phyloP scores from a whole-genome alignment of 2,113 vertebrate genomes.

The Callipepla californica region DNA sequence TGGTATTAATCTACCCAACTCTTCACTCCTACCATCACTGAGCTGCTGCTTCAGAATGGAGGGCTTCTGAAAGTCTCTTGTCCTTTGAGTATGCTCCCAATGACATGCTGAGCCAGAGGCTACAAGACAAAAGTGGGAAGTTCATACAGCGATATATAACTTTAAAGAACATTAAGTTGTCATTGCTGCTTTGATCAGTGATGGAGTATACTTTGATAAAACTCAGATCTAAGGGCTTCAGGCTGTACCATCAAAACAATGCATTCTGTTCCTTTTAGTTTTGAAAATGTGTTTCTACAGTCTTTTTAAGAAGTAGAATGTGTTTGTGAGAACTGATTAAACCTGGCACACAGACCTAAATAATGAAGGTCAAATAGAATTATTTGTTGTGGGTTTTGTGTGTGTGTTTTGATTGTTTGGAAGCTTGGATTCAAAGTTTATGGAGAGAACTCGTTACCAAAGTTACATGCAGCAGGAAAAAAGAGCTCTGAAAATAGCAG shows the following conservation, averaged over 20 bases:
- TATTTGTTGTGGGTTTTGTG: neutral
- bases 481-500: neutral
- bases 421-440: neutral
- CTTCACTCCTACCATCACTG: neutral
- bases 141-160: constrained; percentile 58
- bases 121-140: constrained; percentile 52
- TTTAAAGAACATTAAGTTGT: constrained; percentile 67
- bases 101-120: constrained; percentile 47
- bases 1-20: neutral
- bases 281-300: constrained; percentile 61
- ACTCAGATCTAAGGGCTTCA: constrained; percentile 58
- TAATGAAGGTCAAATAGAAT: constrained; percentile 65
- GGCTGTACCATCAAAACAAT: constrained; percentile 70
- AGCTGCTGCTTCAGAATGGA: neutral
- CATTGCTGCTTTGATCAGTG: constrained; percentile 72
- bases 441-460: neutral
- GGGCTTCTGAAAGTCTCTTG: constrained; percentile 26
- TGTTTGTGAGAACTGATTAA: constrained; percentile 52
- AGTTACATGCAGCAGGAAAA: neutral
- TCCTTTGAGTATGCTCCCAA: constrained; percentile 57
- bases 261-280: constrained; percentile 17
- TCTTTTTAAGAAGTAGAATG: constrained; percentile 34
- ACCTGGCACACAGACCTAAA: constrained; percentile 50
- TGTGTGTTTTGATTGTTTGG: constrained; percentile 25
- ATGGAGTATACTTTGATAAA: constrained; percentile 61